Conservation (phyloP, 2,888 invertebrate species). For the Mongoloraphidia duomilia region DNA sequence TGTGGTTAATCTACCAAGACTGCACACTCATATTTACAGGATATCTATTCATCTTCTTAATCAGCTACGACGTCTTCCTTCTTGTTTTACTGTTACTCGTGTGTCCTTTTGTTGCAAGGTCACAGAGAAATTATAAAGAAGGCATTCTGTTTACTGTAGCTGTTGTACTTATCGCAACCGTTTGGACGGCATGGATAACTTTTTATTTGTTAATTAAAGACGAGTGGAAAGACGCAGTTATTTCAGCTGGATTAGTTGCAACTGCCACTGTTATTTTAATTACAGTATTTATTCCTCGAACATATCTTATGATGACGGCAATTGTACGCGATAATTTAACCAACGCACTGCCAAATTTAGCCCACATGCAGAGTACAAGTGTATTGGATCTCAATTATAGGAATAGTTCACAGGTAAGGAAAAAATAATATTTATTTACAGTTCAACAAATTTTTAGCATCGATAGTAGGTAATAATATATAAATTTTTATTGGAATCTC, state of each 20-base stretch:
- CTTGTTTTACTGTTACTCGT: slow-evolving; percentile 39
- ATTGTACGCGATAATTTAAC: slow-evolving; percentile 44
- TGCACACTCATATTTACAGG: slow-evolving; percentile 35
- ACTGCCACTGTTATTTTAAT: slow-evolving; percentile 47
- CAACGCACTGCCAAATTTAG: slow-evolving; percentile 35
- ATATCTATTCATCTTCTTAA: slow-evolving; percentile 32
- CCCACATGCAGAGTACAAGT: slow-evolving; percentile 27
- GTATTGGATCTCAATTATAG: slow-evolving; percentile 30
- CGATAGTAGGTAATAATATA: not conserved
- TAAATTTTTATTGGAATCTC: not conserved
- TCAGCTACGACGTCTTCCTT: slow-evolving; percentile 47
- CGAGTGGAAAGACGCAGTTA: slow-evolving; percentile 39
- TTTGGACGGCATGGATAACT: slow-evolving; percentile 47
- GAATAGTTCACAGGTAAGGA: slow-evolving; percentile 25
- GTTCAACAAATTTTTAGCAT: too few relatives aligned
- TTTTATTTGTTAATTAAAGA: slow-evolving; percentile 36
- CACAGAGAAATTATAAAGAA: slow-evolving; percentile 53
- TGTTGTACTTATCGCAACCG: slow-evolving; percentile 34
- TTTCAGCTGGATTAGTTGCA: slow-evolving; percentile 44
- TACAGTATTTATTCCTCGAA: slow-evolving; percentile 51
- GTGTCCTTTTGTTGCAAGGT: slow-evolving; percentile 44
- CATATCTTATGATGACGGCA: slow-evolving; percentile 50
- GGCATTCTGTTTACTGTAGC: slow-evolving; percentile 42
- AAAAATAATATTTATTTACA: not conserved
- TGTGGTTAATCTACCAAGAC: slow-evolving; percentile 30